phyloP scores from a whole-genome alignment of 1,140 invertebrate genomes.

The Drosophila mayri region DNA sequence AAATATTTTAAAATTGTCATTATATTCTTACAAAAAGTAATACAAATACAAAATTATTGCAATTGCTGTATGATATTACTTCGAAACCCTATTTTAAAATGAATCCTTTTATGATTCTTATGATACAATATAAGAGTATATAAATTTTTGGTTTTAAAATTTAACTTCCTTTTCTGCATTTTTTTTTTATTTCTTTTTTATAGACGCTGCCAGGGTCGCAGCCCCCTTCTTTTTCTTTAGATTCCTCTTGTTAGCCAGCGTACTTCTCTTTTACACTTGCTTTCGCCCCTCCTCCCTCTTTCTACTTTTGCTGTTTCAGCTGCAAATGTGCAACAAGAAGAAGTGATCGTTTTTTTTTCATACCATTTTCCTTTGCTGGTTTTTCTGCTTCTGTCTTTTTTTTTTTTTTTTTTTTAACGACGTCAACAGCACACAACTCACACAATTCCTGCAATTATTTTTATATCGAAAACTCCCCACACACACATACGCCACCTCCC shows the following conservation, averaged over 20 bases:
- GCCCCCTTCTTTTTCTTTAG: conserved; percentile 39
- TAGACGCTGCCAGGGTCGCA: conserved; percentile 62
- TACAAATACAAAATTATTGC: no score
- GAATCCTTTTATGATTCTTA: no score
- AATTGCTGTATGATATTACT: no score
- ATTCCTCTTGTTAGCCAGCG: conserved; percentile 45
- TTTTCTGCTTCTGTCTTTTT: conserved; percentile 7
- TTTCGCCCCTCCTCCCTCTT: conserved; percentile 3
- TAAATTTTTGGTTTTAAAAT: no score
- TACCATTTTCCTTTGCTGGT: conserved; percentile 24
- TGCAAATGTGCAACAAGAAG: conserved; percentile 71
- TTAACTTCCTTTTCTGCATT: conserved; percentile 1
- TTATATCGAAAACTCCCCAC: conserved; percentile 74
- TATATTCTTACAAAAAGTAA: no score
- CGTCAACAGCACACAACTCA: conserved; percentile 59
- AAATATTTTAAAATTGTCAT: no score
- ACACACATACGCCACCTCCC: conserved; percentile 30
- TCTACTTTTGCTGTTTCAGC: conserved; percentile 71
- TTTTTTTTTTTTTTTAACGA: conserved; percentile 49
- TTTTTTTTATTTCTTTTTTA: conserved; percentile 9
- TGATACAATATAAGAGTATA: not conserved
- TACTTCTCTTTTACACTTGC: conserved; percentile 51
- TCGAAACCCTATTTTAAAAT: no score
- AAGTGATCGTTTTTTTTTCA: conserved; percentile 38
- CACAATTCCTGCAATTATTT: conserved; percentile 82